These are phyloP conservation scores for Leptopilina drosophilae DNA, from an alignment of 2,888 invertebrate genomes.

Conservation along the genomic window DNA sequence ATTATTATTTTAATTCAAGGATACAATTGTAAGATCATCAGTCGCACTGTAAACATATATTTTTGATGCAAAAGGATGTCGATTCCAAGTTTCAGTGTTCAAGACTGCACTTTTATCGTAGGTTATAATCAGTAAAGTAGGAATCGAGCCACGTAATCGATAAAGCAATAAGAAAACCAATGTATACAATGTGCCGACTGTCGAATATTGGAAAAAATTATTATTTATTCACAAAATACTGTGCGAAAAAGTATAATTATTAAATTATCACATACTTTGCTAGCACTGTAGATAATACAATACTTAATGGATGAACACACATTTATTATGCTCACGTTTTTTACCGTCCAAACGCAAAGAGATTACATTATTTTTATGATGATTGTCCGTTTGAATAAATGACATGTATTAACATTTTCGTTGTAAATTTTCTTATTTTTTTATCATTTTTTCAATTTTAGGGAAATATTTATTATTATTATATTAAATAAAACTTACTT, in stretches of 20 bases:
- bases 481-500: too few species aligned
- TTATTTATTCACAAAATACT: background rate
- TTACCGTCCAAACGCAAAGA: too few species aligned
- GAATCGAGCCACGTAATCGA: slow-evolving; percentile 16
- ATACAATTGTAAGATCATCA: slow-evolving; percentile 32
- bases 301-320: background rate
- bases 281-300: background rate
- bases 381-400: too few species aligned
- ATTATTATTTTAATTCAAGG: background rate
- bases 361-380: too few species aligned
- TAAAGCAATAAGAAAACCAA: slow-evolving; percentile 5
- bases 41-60: background rate
- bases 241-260: background rate
- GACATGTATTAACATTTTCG: too few species aligned
- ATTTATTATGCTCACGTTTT: too few species aligned
- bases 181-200: background rate
- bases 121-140: slow-evolving; percentile 12
- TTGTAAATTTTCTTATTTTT: too few species aligned
- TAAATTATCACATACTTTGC: background rate
- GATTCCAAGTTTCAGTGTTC: background rate
- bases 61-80: background rate
- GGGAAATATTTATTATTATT: too few species aligned
- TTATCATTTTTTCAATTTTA: too few species aligned
- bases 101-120: background rate
- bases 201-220: background rate